Evolutionary conservation across 2,113 vertebrate species (phyloP).

Genomic region (Nipponia nippon): DNA sequence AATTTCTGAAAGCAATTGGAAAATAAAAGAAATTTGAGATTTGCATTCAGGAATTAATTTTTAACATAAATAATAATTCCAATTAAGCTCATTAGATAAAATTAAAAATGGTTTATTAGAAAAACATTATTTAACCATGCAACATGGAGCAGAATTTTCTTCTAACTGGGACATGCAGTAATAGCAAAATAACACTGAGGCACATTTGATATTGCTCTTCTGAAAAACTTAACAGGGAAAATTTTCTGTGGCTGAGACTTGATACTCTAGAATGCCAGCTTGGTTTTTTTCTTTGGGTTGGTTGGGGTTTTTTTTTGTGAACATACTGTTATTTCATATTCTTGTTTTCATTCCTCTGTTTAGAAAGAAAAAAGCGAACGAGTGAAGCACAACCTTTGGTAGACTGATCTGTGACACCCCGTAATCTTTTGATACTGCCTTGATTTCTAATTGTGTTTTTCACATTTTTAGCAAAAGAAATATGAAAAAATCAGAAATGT

Average conservation of each 20-base stretch:
- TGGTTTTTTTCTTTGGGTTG: background rate
- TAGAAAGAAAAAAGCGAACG: constrained; percentile 52
- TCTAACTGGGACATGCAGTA: background rate
- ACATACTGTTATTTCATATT: background rate
- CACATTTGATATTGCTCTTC: background rate
- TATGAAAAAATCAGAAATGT: constrained; percentile 68
- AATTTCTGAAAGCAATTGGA: background rate
- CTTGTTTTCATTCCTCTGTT: constrained; percentile 14
- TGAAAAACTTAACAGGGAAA: background rate
- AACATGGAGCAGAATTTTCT: background rate
- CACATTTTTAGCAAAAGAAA: constrained; percentile 71
- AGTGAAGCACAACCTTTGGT: constrained; percentile 39
- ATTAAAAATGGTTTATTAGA: background rate
- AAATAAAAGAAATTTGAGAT: background rate
- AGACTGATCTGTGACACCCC: constrained; percentile 41
- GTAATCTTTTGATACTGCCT: constrained; percentile 59
- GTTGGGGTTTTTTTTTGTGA: background rate
- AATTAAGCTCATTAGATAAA: background rate
- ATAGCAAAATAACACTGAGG: background rate
- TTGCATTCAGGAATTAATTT: background rate
- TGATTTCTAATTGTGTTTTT: constrained; percentile 72
- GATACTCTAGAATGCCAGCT: background rate
- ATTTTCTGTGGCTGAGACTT: background rate
- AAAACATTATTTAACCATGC: background rate
- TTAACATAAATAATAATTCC: background rate